Base-by-base conservation (phyloP, 2,797 vertebrate genomes). In the Varecia variegata region DNA sequence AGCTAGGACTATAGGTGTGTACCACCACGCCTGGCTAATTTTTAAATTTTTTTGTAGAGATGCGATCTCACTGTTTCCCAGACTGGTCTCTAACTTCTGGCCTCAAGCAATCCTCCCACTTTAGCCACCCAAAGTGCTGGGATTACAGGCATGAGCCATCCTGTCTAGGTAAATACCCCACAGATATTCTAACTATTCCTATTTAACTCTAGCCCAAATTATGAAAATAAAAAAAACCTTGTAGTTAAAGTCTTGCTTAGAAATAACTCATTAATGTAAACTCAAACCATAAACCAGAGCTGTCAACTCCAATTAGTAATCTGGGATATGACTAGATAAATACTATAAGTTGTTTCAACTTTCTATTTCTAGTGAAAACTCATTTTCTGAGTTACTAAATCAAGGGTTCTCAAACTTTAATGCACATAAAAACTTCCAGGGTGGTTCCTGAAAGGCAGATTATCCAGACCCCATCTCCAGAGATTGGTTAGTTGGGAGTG, bases 191-290 rank as follows among this genome's bases (percentile, higher is more conserved):
- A 94, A 94, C 40, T 88, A 81, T 58, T 91, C 30, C 68, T 86
- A 82, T 58, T 58, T n/a, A 86, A 50, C 58, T 89, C 23, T 71
- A 89, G n/a, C 47, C 91, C 73, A 82, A 90, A 96, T 15, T 65
- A 92, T 83, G 50, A 96, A 77, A 54, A 43, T 45, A 70, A 94
- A 87, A 94, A 91, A 56, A 56, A 91, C 47, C 68, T 91, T 79
- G 83, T 18, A 88, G 71, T 74, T 94, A 71, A 90, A 43, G 11
- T 83, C 52, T 87, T 83, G 38, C 54, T 67, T 82, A 93, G 92
- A 93, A 89, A 8, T 10, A 88, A 88, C 12, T 27, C 50, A 81
- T 73, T 86, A 52, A 86, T 13, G 47, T 68, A 93, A 86, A 67
- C 2, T 14, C 60, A 95, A 95, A 79, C 43, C 65, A 93, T 60